Base-by-base conservation (phyloP, 64 coral and sea anemone genomes). In the Porites australiensis region DNA sequence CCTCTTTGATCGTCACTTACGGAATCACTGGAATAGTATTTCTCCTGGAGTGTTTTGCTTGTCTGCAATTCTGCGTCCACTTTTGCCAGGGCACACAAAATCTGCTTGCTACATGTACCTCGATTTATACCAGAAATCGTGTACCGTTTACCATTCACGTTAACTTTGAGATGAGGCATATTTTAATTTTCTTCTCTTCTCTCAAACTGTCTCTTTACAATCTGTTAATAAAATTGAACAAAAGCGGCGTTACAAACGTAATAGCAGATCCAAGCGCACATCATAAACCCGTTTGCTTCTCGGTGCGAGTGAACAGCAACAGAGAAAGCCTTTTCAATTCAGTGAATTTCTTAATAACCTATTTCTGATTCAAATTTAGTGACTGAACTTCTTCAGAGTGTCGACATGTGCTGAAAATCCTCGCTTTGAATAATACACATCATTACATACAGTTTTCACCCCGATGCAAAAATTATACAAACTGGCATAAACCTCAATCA, bases 141-240 rank as follows among this genome's bases (percentile, higher is more conserved):
- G 63, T 91, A 98, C 22, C 87, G 86, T 47, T 93, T 82, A 2
- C 95, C 95, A 66, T 98, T 94, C 6, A 98, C 51, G 59, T 98
- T 94, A 13, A 98, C 93, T 78, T 94, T 98, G 3, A 98, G 27
- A 72, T 77, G 87, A 14, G 95, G 95, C 95, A 97, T 97, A 58
- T 75, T 75, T 86, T 43, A 68, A 22, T 50, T 84, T 63, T 50
- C 15, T 45, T 10, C 6, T 64, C 18, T 84, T 19, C 44, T 20
- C 10, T 67, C 58, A 65, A 65, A 9, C 23, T 22, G 19, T 62
- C 2, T 14, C n/a, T 21, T 5, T 50, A 48, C 37, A 52, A 69
- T 84, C 81, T 84, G 45, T 23, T 50, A 52, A 76, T 49, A 49
- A 16, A 14, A 16, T n/a, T 1, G 19, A 76, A 76, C 45, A 52